Evolutionary conservation across 1,140 invertebrate species (phyloP), one percentile per base, ranked within the genome.

Genomic region (Acromyrmex echinatior): DNA sequence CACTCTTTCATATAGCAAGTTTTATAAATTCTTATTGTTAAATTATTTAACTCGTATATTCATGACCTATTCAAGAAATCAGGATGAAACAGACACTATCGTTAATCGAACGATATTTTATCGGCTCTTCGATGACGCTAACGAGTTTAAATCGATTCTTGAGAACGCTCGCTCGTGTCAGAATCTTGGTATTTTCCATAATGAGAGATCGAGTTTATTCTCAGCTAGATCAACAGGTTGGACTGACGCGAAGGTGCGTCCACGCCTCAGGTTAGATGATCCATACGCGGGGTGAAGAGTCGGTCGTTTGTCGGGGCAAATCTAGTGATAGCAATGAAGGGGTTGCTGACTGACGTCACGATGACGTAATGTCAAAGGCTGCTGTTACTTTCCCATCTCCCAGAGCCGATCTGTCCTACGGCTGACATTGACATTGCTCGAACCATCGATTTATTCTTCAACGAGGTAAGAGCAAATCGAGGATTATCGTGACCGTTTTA

Each of bases 361-460:
- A 63, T 93, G 92, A 93, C 92, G 92, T 87, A 93, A 92, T 84
- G 71, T 53, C 84, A 86, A 56, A 80, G 68, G 63, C 86, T 56
- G 77, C 88, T 74, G 65, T 35, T 62, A 58, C 68, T 70, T 73
- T 35, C 70, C 76, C 80, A 58, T 71, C 74, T 74, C 74, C 66
- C 56, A 70, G 62, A 63, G 45, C 76, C 88, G 87, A 25, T 87
- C 66, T 89, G 92, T 73, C 91, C 93, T 92, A 92, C 70, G 71
- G 88, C 84, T 92, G 93, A 93, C 93, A 93, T 93, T 93, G 93
- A 93, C 92, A 93, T 90, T 93, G 91, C 87, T 76, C 86, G 71
- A 65, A 12, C 76, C 82, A 91, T 92, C 91, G 91, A 92, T 92
- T 85, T 86, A 85, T 86, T 84, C 86, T 88, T 78, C 68, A 88